Base-by-base conservation (phyloP, 92 coral and sea anemone genomes). In the Heliopora coerulea region DNA sequence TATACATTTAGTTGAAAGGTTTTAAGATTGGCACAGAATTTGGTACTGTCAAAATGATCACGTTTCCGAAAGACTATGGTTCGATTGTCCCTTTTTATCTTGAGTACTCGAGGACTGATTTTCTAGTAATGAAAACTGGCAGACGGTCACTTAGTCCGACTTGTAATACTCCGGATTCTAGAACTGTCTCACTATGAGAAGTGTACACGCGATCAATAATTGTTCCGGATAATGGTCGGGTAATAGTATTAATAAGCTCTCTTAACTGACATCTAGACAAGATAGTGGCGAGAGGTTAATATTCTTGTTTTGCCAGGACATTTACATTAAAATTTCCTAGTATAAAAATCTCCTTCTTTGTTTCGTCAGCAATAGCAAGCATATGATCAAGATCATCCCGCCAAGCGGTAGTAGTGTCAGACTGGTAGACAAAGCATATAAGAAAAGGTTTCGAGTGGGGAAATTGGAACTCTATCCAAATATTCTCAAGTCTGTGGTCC, bases 251-350 rank as follows among this genome's bases (percentile, higher is more conserved):
- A 46, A 46, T 46, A 6, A 46, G 3, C 15, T 46, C 14, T 46
- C n/a, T 46, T 7, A 46, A n/a, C 15, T 46, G 52, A 15, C 15
- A 46, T 15, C 15, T 10, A 46, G 52, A 46, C 2, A 15, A 6
- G 17, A 46, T 46, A 46, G 3, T 7, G 52, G 7, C 14, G 15
- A 46, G 52, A 46, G 15, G 15, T 46, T 46, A 6, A 20, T 27
- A 27, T 25, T 17, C 35, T 58, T 27, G 25, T 19, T 58, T 58
- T 15, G 25, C 37, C 5, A 58, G 32, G 15, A 1, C 8, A 58
- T 58, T 58, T 10, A 18, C 4, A 33, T 58, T 58, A 58, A 58
- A 58, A 58, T 58, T 37, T 25, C 64, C 64, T 5, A 58, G 37
- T 25, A 58, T 28, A 24, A 58, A 15, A 28, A 58, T 58, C 21